Percentiles rank a stretch among this genome's conserved stretches.
Conservation (phyloP, 92 coral and sea anemone genomes). For the Palythoa grandiflora region DNA sequence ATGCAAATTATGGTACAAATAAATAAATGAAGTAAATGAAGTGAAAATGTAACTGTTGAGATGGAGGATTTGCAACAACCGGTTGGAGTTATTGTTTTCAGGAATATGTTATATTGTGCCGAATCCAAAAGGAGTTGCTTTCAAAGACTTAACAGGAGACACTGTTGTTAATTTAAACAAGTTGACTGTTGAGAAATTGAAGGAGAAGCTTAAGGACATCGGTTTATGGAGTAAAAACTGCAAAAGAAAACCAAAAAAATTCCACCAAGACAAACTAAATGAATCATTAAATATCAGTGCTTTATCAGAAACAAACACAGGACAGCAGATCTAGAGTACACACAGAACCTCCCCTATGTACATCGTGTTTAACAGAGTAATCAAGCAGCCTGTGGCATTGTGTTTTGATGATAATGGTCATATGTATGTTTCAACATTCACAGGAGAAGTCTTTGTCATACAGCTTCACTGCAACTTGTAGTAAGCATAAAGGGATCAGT, state of each 20-base stretch:
- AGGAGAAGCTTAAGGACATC: background rate
- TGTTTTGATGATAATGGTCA: slow-evolving; percentile 65
- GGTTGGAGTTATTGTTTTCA: slow-evolving; percentile 65
- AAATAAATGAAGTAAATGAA: too few species aligned
- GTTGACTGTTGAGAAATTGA: slow-evolving; percentile 58
- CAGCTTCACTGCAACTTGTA: slow-evolving; percentile 65
- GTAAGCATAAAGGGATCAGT: slow-evolving; percentile 63
- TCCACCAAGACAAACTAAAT: slow-evolving; percentile 66
- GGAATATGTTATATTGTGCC: slow-evolving; percentile 58
- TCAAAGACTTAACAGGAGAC: slow-evolving; percentile 68
- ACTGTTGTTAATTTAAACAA: slow-evolving; percentile 64
- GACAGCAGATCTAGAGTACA: slow-evolving; percentile 30
- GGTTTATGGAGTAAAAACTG: background rate
- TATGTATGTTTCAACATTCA: slow-evolving; percentile 68
- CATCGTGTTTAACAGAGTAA: slow-evolving; percentile 57
- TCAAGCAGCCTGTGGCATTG: slow-evolving; percentile 67
- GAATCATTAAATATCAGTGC: slow-evolving; percentile 62
- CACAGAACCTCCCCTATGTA: slow-evolving; percentile 18
- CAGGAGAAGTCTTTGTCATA: slow-evolving; percentile 57
- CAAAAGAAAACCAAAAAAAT: slow-evolving; percentile 54
- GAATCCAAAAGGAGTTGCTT: slow-evolving; percentile 58
- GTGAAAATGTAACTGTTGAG: slow-evolving; percentile 69
- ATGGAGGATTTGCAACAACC: slow-evolving; percentile 63
- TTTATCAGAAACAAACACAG: slow-evolving; percentile 57
- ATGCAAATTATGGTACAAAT: too few species aligned